Base-by-base conservation (phyloP, 2,113 vertebrate genomes). In the Isurus oxyrinchus region DNA sequence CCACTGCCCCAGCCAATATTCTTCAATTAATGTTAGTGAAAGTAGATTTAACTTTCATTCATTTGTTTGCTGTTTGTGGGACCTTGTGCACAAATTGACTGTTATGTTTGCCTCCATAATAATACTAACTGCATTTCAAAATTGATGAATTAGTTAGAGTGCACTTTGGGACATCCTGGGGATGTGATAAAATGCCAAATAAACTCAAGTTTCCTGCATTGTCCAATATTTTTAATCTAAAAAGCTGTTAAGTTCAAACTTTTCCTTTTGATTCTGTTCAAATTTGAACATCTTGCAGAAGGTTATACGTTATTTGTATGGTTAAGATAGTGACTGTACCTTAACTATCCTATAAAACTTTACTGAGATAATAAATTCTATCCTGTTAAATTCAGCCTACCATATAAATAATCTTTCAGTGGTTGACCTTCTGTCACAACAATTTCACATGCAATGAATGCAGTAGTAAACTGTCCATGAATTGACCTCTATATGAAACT, bases 341-440 rank as follows among this genome's bases (percentile, higher is more conserved):
- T 94, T 66, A 63, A 94, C 31, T n/a, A 66, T 61, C 59, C 94
- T 49, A 53, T 25, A 95, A 49, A 95, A 44, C 66, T 72, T 53
- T 95, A 49, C 23, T 31, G 66, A 95, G 44, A 35, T 49, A 95
- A 69, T 95, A 44, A 76, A 55, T 72, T 72, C 67, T 35, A 69
- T 72, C 63, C 94, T 69, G 66, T 95, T 95, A 72, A 95, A 95
- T 95, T 95, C 94, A 55, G 21, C 27, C 27, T 27, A 55, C 49
- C 49, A 19, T 72, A 53, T 95, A 72, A 95, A 25, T 72, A 95
- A 95, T 72, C 66, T 72, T 67, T 95, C 49, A 49, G 23, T 27
- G 69, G 93, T 44, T 67, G 61, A 67, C 63, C 61, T 95, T 67
- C 93, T n/a, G 69, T 44, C 91, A 66, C 59, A 91, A 91, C 53